Base-by-base conservation (phyloP, 1,140 invertebrate species). In the Charaxes varanes region DNA sequence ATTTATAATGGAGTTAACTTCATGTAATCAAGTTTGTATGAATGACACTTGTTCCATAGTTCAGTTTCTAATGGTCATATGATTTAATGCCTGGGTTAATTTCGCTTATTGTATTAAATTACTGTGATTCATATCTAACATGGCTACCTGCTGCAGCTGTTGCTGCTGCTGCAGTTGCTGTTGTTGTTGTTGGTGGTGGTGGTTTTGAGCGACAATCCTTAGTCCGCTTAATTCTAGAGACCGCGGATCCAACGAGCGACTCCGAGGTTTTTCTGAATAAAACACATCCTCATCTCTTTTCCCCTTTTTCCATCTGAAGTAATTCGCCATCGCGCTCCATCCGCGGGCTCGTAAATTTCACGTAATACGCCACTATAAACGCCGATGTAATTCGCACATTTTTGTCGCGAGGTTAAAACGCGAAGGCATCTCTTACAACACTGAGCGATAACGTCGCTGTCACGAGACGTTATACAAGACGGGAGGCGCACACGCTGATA, bases 241-340 rank as follows among this genome's bases (percentile, higher is more conserved):
- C 45, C 91, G 88, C 2, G 92, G 89, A 78, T 94, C 93, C 56
- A 94, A 76, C 5, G 92, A 94, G 33, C 91, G 86, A 69, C 92
- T 93, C 21, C 92, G 86, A 2, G 90, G 90, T 41, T 92, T 91
- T 30, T 86, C 69, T 24, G 81, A 84, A 48, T 86, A 83, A 47
- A 85, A 79, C 33, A 87, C 50, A 53, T 87, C 86, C 59, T 91
- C 89, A 67, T 88, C 88, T 61, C 84, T 67, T 57, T 90, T 86
- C 49, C 88, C 88, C 71, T 89, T 89, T 55, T 91, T 90, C 91
- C 90, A 92, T 53, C 88, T 86, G 61, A 91, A 91, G 62, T 91
- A 92, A 43, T 88, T 88, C 18, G 89, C 86, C 90, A 91, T 92
- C 21, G 46, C 72, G 50, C 28, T 48, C 37, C 51, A 50, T 46